A percentile compares a stretch with the other conserved stretches of the same genome.
Conservation (phyloP, 2,113 vertebrate species). For the Phalacrocorax brasilianus region DNA sequence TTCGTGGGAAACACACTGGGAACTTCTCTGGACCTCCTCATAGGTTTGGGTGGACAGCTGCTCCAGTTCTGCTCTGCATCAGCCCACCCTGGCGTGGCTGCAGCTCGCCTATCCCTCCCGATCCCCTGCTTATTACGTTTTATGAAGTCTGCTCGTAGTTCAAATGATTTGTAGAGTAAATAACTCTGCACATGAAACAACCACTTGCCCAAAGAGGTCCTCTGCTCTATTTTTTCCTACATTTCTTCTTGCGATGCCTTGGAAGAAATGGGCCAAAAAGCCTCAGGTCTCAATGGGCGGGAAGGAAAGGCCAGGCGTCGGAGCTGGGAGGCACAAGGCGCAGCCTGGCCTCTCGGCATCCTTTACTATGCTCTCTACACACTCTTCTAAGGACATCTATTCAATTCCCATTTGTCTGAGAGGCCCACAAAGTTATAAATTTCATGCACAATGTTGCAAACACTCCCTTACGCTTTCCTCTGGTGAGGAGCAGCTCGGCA, state of each 20-base stretch:
- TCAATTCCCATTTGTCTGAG: not conserved
- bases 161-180: not conserved
- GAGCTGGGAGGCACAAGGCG: not conserved
- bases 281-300: not conserved
- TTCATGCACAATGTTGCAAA: not conserved
- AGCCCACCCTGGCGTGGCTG: not conserved
- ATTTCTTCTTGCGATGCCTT: not conserved
- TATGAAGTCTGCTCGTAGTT: not conserved
- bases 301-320: not conserved
- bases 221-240: not conserved
- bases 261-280: not conserved
- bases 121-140: not conserved
- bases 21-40: not conserved
- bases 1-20: not conserved
- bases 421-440: not conserved
- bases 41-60: not conserved
- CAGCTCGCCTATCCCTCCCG: not conserved
- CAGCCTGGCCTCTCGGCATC: not conserved
- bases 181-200: not conserved
- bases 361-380: not conserved
- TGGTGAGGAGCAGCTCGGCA: not conserved
- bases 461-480: not conserved
- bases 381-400: not conserved
- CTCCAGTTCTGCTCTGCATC: not conserved
- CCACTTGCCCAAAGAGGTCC: not conserved